phyloP scores from a whole-genome alignment of 2,888 invertebrate genomes.

The Eueremaeus valkanovi region DNA sequence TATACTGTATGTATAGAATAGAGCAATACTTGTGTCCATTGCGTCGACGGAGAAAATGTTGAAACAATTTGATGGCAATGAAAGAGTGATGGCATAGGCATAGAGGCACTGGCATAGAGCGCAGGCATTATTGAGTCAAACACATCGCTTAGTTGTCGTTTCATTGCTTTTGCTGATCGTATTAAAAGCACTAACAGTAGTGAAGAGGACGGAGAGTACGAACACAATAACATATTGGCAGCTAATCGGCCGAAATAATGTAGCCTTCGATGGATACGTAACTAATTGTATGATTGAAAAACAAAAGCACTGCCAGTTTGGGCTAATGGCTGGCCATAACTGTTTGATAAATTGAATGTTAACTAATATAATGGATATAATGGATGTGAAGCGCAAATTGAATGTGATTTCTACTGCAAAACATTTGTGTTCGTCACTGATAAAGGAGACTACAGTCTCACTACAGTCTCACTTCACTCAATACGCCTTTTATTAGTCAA shows the following conservation, averaged over 20 bases:
- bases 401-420: slow-evolving; percentile 1
- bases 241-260: not conserved
- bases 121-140: not conserved
- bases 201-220: not conserved
- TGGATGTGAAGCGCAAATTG: not conserved
- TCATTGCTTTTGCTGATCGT: not conserved
- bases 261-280: not conserved
- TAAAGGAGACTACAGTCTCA: not conserved
- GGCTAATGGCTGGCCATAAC: not conserved
- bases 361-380: not conserved
- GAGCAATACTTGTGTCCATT: too few relatives aligned
- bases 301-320: not conserved
- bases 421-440: slow-evolving; percentile 30
- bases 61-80: not conserved
- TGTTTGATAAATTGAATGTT: slow-evolving; percentile 9
- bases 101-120: not conserved
- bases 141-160: not conserved
- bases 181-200: not conserved
- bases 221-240: not conserved
- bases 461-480: not conserved
- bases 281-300: slow-evolving; percentile 4
- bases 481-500: not conserved
- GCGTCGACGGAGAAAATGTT: not conserved
- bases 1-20: too few relatives aligned
- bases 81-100: not conserved